Evolutionary conservation across 2,888 invertebrate genomes (phyloP).

Genomic region (Drosophila kokeensis): DNA sequence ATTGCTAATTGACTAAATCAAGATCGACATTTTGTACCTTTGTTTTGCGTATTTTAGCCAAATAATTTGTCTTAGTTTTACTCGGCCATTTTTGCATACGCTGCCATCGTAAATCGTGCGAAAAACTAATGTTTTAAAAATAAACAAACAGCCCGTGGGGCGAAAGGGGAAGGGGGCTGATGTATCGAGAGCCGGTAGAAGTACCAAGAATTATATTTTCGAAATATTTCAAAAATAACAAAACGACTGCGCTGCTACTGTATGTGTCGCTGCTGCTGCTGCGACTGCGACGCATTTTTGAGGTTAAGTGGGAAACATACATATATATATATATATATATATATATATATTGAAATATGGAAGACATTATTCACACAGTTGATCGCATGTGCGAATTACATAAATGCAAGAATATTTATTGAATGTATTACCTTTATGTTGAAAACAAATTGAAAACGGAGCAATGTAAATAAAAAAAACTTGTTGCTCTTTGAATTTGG

Average conservation of each 20-base stretch:
- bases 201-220: slow-evolving; percentile 61
- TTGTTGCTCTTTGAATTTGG: slow-evolving; percentile 43
- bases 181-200: slow-evolving; percentile 52
- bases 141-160: slow-evolving; percentile 61
- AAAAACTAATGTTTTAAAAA: slow-evolving; percentile 72
- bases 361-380: slow-evolving; percentile 15
- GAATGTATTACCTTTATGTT: slow-evolving; percentile 32
- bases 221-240: slow-evolving; percentile 72
- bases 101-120: slow-evolving; percentile 59
- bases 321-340: neutral
- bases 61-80: slow-evolving; percentile 22
- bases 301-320: slow-evolving; percentile 63
- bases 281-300: slow-evolving; percentile 51
- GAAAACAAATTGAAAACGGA: slow-evolving; percentile 1
- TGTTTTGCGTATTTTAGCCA: slow-evolving; percentile 17
- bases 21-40: slow-evolving; percentile 24
- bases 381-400: slow-evolving; percentile 39
- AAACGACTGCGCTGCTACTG: slow-evolving; percentile 31
- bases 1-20: slow-evolving; percentile 6
- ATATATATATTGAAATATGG: slow-evolving; percentile 23
- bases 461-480: slow-evolving; percentile 40
- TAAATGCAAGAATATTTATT: slow-evolving; percentile 37
- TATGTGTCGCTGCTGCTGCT: slow-evolving; percentile 3
- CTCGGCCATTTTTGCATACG: slow-evolving; percentile 31
- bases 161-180: neutral